Conservation (phyloP, 1,140 invertebrate species). For the Bombus soroeensis region DNA sequence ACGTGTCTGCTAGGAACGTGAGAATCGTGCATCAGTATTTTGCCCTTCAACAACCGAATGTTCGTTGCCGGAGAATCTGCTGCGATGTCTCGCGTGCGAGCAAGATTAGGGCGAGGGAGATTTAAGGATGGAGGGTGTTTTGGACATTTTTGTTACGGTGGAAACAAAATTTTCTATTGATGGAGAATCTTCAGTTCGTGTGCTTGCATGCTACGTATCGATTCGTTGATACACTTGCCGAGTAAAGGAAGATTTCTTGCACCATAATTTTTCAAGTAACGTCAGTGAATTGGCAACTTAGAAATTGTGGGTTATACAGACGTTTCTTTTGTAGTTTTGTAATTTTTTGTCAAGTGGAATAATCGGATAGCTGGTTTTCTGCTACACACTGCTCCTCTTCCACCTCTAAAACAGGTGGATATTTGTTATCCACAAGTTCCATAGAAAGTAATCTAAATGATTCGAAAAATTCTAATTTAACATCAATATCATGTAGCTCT, state of each 20-base stretch:
- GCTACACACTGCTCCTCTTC: fast-evolving
- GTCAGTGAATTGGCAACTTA: too few species aligned
- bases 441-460: too few species aligned
- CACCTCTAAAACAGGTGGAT: fast-evolving
- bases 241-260: not conserved
- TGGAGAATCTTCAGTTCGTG: not conserved
- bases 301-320: too few species aligned
- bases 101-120: not conserved
- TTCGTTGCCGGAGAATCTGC: not conserved
- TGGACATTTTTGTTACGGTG: not conserved
- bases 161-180: not conserved
- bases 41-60: conserved; percentile 4
- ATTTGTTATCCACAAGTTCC: too few species aligned
- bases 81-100: not conserved
- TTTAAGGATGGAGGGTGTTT: not conserved
- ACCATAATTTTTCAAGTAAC: too few species aligned
- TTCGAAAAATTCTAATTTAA: too few species aligned
- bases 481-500: fast-evolving
- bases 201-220: not conserved
- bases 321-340: too few species aligned
- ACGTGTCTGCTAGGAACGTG: conserved; percentile 58
- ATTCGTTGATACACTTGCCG: not conserved
- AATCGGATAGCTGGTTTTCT: too few species aligned
- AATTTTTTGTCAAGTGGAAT: too few species aligned
- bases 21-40: conserved; percentile 60